A percentile compares a stretch with the other conserved stretches of the same genome.
These are phyloP conservation scores for Patella pellucida DNA, from an alignment of 2,888 invertebrate genomes.

Conservation along the genomic window DNA sequence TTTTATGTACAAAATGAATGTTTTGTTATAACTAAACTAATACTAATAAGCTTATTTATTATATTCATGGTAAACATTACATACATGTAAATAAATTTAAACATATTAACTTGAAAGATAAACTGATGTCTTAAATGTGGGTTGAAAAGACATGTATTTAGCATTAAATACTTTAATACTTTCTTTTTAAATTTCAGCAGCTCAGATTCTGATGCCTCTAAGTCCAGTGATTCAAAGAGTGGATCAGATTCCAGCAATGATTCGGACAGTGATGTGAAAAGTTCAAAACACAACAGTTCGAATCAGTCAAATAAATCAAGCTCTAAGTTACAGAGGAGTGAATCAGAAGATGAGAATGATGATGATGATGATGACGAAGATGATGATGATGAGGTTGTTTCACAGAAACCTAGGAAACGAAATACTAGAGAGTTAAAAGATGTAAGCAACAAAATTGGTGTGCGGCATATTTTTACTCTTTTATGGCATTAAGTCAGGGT, in stretches of 20 bases:
- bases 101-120: too few relatives aligned
- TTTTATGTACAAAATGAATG: background rate
- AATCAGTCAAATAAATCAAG: conserved; percentile 26
- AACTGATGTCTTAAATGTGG: too few relatives aligned
- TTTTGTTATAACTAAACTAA: too few relatives aligned
- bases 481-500: too few relatives aligned
- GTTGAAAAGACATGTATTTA: too few relatives aligned
- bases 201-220: conserved; percentile 62
- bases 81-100: too few relatives aligned
- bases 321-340: conserved; percentile 23
- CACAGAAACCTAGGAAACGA: conserved; percentile 29
- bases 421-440: conserved; percentile 49
- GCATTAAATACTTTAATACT: too few relatives aligned
- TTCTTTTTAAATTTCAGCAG: background rate
- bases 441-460: too few relatives aligned
- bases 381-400: conserved; percentile 29
- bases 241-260: conserved; percentile 21
- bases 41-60: too few relatives aligned
- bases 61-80: too few relatives aligned
- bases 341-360: conserved; percentile 28
- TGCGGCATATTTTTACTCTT: too few relatives aligned
- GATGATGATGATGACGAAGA: conserved; percentile 36
- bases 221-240: conserved; percentile 32
- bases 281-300: conserved; percentile 29
- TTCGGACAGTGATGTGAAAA: conserved; percentile 29